Conservation (phyloP, 2,888 invertebrate genomes). For the Phymatocera aterrima region DNA sequence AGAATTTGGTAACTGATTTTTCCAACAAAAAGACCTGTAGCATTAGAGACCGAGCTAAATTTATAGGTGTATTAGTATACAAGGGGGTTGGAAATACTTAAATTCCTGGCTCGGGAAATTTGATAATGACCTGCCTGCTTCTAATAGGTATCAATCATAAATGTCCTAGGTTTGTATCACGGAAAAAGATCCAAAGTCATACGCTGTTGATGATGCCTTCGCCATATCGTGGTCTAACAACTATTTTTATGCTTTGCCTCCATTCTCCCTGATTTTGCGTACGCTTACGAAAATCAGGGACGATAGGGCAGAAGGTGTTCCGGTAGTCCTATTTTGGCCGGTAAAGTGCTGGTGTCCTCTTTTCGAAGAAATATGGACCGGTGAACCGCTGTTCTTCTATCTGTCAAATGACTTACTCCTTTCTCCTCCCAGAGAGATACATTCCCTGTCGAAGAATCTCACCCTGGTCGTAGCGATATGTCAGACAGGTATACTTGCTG, state of each 20-base stretch:
- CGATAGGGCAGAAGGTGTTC: conserved; percentile 43
- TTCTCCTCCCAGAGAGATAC: background rate
- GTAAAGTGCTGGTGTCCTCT: background rate
- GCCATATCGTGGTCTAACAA: conserved; percentile 49
- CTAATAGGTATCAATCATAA: background rate
- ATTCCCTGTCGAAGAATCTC: background rate
- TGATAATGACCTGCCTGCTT: conserved; percentile 47
- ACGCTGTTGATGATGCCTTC: conserved; percentile 8
- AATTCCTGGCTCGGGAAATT: conserved; percentile 39
- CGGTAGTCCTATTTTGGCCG: background rate
- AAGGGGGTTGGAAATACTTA: background rate
- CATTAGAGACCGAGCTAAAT: background rate
- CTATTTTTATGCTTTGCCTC: conserved; percentile 56
- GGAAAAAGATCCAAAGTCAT: conserved; percentile 32
- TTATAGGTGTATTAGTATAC: background rate
- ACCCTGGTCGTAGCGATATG: background rate
- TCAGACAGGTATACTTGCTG: background rate
- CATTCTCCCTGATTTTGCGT: conserved; percentile 45
- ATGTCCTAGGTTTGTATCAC: background rate
- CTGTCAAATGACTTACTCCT: background rate
- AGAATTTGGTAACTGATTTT: background rate
- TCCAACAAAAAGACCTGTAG: background rate
- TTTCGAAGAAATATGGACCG: background rate
- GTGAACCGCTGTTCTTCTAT: background rate
- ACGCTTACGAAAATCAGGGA: conserved; percentile 55